Base-by-base conservation (phyloP, 2,113 vertebrate genomes). In the Trogon melanurus region DNA sequence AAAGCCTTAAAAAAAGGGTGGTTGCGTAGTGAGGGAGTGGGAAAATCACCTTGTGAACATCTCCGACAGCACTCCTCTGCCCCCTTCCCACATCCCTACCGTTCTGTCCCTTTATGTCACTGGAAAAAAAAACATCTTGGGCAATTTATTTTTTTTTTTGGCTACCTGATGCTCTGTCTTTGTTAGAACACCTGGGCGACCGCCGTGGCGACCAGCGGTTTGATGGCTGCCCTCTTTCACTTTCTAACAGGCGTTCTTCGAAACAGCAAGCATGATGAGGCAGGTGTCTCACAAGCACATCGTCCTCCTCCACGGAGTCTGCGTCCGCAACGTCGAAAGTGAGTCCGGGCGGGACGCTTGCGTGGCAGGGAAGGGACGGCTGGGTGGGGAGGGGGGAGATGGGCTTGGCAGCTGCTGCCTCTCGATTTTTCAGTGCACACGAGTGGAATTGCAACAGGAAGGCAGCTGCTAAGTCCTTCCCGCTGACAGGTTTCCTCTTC, bases 271-370 rank as follows among this genome's bases (percentile, higher is more conserved):
- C 93, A 99, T 99, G 98, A 99, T 99, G 99, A 98, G 99, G 21
- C 99, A 99, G 82, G 98, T 99, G 82, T 99, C 99, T 44, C 99
- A 99, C 95, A 99, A 99, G 83, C 99, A 99, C 97, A 99, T 99
- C 0, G 99, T 98, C 88, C 98, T 99, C 20, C 98, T 99, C 44
- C 99, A 99, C 2, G 99, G 99, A 4, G 98, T 99, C 89, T 99
- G 99, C 88, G 99, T 99, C 36, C 99, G 98, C 2, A 98, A 99
- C 5, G 97, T 99, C 71, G 99, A 99, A 69, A 99, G 99, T 99
- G 97, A 99, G 99, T 98, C 14, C 9, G 3, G 34, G 21, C 50
- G 38, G 50, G 27, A 9, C 7, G 17, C 53, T 54, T 29, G 38
- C 29, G 4, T 4, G 44, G n/a, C 1, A 7, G 29, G 86, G 61